Conservation (phyloP, 2,888 invertebrate species). For the Erpobdella octoculata region DNA sequence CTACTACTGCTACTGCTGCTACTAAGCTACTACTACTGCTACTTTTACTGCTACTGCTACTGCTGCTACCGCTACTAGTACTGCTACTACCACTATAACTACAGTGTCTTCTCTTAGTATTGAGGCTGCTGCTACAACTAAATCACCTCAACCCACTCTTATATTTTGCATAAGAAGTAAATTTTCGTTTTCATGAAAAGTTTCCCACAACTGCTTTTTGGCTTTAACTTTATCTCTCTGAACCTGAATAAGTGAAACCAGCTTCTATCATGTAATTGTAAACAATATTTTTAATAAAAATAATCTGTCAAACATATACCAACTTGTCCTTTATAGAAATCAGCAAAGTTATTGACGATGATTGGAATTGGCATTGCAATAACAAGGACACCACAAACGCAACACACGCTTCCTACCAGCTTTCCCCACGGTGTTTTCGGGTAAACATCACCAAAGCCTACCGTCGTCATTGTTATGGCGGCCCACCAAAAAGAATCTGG, state of each 20-base stretch:
- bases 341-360: conserved; percentile 99
- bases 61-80: too few species aligned
- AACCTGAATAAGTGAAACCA: background rate
- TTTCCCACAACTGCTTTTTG: background rate
- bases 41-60: too few species aligned
- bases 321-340: conserved; percentile 99
- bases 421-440: conserved; percentile 96
- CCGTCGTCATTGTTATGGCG: conserved; percentile 72
- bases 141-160: background rate
- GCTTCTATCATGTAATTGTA: background rate
- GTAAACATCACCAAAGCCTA: conserved; percentile 93
- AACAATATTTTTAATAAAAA: background rate
- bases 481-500: conserved; percentile 99
- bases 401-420: conserved; percentile 99
- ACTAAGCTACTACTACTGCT: too few species aligned
- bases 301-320: background rate
- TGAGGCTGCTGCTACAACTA: too few species aligned
- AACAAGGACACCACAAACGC: conserved; percentile 99
- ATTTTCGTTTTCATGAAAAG: background rate
- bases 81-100: too few species aligned
- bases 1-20: too few species aligned
- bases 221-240: background rate
- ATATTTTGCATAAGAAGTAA: background rate
- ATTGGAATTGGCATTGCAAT: conserved; percentile 99
- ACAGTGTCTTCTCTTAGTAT: too few species aligned